phyloP scores from a whole-genome alignment of 2,113 vertebrate genomes.

The Chelonoidis abingdonii region DNA sequence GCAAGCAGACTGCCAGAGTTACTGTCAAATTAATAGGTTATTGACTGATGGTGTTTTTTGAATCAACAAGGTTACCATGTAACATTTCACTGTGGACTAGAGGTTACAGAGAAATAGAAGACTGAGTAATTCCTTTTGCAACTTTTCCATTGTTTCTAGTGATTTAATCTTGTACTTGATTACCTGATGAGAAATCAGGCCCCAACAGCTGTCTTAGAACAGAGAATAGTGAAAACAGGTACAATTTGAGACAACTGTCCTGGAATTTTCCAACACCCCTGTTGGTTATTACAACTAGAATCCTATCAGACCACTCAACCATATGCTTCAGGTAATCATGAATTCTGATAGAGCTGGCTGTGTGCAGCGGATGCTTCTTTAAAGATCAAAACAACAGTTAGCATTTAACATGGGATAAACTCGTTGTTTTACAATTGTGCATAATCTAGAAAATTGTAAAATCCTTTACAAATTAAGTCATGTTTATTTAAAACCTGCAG shows the following conservation, averaged over 20 bases:
- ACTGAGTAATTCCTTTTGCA: not conserved
- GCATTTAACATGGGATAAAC: not conserved
- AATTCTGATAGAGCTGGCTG: not conserved
- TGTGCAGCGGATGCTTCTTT: not conserved
- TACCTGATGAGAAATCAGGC: slow-evolving; percentile 18
- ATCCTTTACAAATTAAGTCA: not conserved
- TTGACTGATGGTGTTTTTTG: accelerated
- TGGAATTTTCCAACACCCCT: not conserved
- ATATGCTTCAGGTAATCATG: not conserved
- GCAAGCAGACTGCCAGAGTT: not conserved
- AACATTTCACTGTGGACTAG: slow-evolving; percentile 16
- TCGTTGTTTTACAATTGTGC: not conserved
- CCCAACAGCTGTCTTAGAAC: not conserved
- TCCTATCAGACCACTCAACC: not conserved
- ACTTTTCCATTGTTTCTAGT: not conserved
- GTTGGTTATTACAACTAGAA: not conserved
- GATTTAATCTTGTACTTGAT: slow-evolving; percentile 36
- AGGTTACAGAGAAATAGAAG: not conserved
- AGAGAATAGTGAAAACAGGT: not conserved
- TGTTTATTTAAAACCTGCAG: not conserved
- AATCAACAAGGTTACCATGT: slow-evolving; percentile 15
- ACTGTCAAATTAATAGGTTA: slow-evolving; percentile 37
- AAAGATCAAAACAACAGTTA: not conserved
- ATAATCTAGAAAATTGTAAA: not conserved
- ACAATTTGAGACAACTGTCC: not conserved